Evolutionary conservation across 2,888 invertebrate species (phyloP), one percentile per base, ranked within the genome.

Genomic region (Bedellia somnulentella): DNA sequence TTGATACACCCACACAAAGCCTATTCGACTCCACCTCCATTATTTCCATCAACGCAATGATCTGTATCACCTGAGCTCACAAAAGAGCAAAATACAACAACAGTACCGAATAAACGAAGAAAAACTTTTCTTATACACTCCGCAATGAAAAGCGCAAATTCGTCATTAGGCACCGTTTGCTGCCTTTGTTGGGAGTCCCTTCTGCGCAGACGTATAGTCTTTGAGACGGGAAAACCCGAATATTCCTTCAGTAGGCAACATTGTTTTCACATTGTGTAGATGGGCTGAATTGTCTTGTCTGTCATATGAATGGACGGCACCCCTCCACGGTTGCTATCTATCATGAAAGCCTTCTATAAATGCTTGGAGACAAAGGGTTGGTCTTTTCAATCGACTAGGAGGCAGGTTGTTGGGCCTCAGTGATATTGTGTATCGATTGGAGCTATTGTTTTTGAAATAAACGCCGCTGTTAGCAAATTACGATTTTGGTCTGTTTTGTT

Each of bases 61-160:
- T 68, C 58, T 63, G 53, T 64, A 70, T 66, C 67, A 57, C 58
- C 47, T 45, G 46, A 37, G 35, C 43, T 6, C 51, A 68, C 66
- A 71, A 71, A 57, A 54, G 54, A 51, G 47, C 45, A 52, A 52
- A 63, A 53, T 58, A 57, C 58, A 60, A 58, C 64, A 57, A 52
- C 60, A 66, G 68, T 71, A 61, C 62, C 57, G 57, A 64, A 75
- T 73, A 73, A 73, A 67, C 68, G 71, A 61, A 67, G 73, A 73
- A 75, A 75, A 75, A 75, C 71, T 75, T 73, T 61, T 73, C 73
- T 73, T 73, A 73, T 66, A 68, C n/a, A n/a, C n/a, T n/a, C n/a
- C 70, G 71, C 68, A 71, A 73, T 75, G 75, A 75, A 75, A 73
- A 75, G 73, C 75, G 73, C 75, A 75, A 75, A 75, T 75, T 75